Conservation (phyloP, 2,113 vertebrate species). For the Oryzias celebensis region DNA sequence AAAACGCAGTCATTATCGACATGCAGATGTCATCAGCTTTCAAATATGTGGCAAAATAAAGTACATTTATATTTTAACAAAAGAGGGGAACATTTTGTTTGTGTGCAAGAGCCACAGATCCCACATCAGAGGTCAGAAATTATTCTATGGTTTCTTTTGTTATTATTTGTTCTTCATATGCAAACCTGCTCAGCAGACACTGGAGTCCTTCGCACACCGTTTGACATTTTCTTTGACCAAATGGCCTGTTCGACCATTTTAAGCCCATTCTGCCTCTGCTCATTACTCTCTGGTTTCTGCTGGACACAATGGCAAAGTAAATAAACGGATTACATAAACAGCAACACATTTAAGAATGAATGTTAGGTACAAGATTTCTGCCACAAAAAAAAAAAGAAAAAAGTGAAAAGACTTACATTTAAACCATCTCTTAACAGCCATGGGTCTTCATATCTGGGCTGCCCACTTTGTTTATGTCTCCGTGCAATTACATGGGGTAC, state of each 20-base stretch:
- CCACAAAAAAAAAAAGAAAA: not conserved
- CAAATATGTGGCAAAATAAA: too few relatives aligned
- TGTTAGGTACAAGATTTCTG: not conserved
- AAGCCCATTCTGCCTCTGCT: constrained; percentile 96
- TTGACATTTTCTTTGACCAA: constrained; percentile 99
- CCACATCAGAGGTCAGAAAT: too few relatives aligned
- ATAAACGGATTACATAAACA: not conserved
- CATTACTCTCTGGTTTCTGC: constrained; percentile 93
- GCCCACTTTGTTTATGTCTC: constrained; percentile 87
- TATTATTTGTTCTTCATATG: not conserved
- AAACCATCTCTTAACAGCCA: constrained; percentile 91
- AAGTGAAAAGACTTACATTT: constrained; percentile 77
- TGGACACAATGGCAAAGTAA: constrained; percentile 10
- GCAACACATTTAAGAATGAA: not conserved
- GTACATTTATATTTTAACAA: too few relatives aligned
- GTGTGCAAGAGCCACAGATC: too few relatives aligned
- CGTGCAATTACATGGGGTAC: constrained; percentile 91
- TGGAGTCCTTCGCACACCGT: constrained; percentile 90
- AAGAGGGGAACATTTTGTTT: too few relatives aligned
- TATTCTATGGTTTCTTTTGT: not conserved
- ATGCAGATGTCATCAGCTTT: too few relatives aligned
- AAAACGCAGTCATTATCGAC: too few relatives aligned
- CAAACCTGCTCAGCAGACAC: constrained; percentile 96
- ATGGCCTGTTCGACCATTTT: constrained; percentile 99
- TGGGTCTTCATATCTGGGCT: constrained; percentile 82